Conservation (phyloP, 2,113 vertebrate species). For the Eurystomus gularis region DNA sequence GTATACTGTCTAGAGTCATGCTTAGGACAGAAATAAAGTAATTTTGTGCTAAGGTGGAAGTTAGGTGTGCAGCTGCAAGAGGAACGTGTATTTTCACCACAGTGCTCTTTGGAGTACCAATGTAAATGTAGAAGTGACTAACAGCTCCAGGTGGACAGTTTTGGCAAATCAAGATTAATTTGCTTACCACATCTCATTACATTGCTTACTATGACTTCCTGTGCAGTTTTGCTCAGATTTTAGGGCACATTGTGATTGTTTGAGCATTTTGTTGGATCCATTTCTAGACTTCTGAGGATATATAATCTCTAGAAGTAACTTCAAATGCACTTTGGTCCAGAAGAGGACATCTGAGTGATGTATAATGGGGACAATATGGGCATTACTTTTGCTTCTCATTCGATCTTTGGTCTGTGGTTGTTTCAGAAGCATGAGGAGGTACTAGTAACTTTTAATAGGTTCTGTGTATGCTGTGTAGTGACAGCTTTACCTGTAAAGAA, state of each 20-base stretch:
- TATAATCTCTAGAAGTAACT: background rate
- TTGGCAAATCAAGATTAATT: background rate
- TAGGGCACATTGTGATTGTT: background rate
- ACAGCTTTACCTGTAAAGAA: background rate
- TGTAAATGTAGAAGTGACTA: background rate
- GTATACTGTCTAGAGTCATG: background rate
- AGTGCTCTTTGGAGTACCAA: conserved; percentile 14
- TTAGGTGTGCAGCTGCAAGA: conserved; percentile 20
- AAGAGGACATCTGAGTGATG: background rate
- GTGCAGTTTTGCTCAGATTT: background rate
- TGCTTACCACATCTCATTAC: background rate
- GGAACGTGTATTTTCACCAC: background rate
- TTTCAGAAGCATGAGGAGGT: background rate
- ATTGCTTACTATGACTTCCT: background rate
- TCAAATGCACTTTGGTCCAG: background rate
- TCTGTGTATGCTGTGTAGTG: background rate
- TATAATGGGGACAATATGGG: background rate
- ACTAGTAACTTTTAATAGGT: background rate
- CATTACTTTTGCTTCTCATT: background rate
- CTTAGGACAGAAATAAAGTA: background rate
- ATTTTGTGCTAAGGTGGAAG: conserved; percentile 3
- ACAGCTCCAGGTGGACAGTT: background rate
- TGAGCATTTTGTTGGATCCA: background rate
- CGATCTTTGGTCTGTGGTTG: background rate
- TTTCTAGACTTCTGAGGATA: background rate